Evolutionary conservation across 2,113 vertebrate species (phyloP).

Genomic region (Pollimyrus isidori): DNA sequence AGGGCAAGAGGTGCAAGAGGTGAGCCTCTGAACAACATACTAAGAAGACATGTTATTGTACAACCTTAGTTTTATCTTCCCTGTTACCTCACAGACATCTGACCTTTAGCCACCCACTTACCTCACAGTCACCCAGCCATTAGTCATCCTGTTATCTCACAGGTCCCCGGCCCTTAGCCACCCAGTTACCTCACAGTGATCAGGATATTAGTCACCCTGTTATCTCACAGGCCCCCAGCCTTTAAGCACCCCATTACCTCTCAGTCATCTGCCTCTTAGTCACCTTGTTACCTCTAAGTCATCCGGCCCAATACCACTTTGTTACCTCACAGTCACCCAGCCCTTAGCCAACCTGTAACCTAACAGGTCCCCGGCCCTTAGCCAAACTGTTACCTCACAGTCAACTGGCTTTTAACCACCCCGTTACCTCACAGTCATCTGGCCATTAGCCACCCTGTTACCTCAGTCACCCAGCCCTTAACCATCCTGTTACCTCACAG

Average conservation of each 20-base stretch:
- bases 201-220: background rate
- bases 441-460: background rate
- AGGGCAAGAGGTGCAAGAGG: background rate
- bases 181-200: background rate
- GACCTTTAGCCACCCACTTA: background rate
- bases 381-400: background rate
- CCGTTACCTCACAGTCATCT: background rate
- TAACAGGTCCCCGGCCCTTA: background rate
- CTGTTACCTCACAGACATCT: background rate
- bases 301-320: accelerated
- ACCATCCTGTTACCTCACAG: background rate
- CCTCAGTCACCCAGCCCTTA: background rate
- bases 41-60: background rate
- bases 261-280: background rate
- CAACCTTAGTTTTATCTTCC: background rate
- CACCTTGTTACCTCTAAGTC: background rate
- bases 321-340: background rate
- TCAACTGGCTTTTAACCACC: no score
- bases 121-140: background rate
- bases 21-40: background rate
- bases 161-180: background rate
- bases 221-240: background rate
- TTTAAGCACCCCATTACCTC: background rate
- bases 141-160: background rate
- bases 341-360: background rate